Evolutionary conservation across 2,797 vertebrate species (phyloP).

Genomic region (Bradypodion ventrale): DNA sequence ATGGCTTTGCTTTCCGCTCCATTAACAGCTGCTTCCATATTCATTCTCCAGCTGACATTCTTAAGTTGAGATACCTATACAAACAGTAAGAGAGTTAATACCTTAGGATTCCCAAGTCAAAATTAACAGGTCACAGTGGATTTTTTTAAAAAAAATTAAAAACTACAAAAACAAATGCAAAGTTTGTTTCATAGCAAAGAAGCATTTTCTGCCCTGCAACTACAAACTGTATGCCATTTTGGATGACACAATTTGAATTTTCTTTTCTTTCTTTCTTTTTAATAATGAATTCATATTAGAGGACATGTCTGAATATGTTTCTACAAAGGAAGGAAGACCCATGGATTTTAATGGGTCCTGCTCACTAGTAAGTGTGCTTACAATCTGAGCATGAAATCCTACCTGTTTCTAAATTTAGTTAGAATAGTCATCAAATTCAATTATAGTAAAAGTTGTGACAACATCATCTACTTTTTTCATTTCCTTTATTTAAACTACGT

Average conservation of each 20-base stretch:
- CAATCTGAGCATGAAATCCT: slow-evolving; percentile 43
- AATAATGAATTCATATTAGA: not conserved
- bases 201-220: no score
- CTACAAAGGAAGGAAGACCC: not conserved
- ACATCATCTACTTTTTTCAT: no score
- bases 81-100: slow-evolving; percentile 13
- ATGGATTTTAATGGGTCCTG: not conserved
- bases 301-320: not conserved
- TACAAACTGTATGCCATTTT: not conserved
- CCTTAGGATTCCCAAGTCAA: slow-evolving; percentile 1
- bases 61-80: slow-evolving; percentile 41
- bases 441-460: not conserved
- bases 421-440: not conserved
- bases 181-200: not conserved
- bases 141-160: no score
- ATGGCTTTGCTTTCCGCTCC: slow-evolving; percentile 18
- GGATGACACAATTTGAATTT: not conserved
- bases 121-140: not conserved
- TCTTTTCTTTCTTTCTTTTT: no score
- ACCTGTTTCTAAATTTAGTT: not conserved
- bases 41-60: not conserved
- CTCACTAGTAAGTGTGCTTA: not conserved
- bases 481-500: not conserved
- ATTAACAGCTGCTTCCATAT: slow-evolving; percentile 16
- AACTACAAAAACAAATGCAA: not conserved